Evolutionary conservation across 1,140 invertebrate species (phyloP), one percentile per base, ranked within the genome.

Genomic region (Schmidtea mediterranea): DNA sequence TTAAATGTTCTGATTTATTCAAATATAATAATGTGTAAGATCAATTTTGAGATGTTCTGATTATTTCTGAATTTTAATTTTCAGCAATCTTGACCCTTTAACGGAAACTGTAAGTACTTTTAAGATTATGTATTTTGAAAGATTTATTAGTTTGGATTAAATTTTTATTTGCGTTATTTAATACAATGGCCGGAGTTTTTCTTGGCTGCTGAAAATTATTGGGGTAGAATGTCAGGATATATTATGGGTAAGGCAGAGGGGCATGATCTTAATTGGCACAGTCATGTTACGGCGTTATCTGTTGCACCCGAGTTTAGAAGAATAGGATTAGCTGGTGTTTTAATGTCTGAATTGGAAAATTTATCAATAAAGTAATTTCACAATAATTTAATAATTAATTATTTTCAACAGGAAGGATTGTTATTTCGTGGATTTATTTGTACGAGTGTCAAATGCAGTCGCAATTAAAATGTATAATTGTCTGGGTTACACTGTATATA

Each of bases 171-270:
- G 65, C 83, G 89, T 61, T 97, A 95, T 69, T 68, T 94, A 56
- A 82, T 84, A 5, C 82, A 87, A 62, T 95, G 87, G 86, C 87
- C 89, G n/a, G 89, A 95, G 69, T 94, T 90, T 67, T 92, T 95
- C 65, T 82, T 89, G 72, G 77, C 92, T 23, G 80, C 82, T 16
- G 83, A 92, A 72, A 81, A 83, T 36, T 80, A 83, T 13, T 79
- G 74, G 65, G 86, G 83, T 2, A 77, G 86, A 69, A 84, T 94
- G 39, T 94, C 95, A 81, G 89, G 87, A 53, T 97, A 95, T 59
- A 84, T 97, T 43, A 97, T 97, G 87, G 90, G 87, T 24, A 97
- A 97, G 69, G 79, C 86, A 10, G 90, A 98, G 72, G 90, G 89
- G 0, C 73, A 75, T 57, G 76, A 77, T 51, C 81, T 90, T 58